These are phyloP conservation scores for Garra rufa DNA, from an alignment of 2,113 vertebrate species.

Conservation along the genomic window DNA sequence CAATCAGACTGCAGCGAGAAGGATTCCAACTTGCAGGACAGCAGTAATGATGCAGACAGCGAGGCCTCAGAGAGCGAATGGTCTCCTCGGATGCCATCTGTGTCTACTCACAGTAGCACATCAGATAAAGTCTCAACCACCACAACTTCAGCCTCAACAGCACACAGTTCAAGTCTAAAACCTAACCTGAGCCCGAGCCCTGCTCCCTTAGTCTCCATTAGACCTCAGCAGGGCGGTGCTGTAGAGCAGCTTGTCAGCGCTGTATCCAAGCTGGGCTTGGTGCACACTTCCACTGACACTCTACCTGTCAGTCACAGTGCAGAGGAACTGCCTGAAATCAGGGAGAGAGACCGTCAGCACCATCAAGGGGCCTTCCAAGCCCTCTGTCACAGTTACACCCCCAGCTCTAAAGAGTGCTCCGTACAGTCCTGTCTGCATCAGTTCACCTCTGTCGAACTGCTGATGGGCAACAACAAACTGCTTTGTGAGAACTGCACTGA, in stretches of 20 bases:
- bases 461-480: slow-evolving; percentile 98
- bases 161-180: slow-evolving; percentile 61
- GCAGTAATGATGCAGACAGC: slow-evolving; percentile 93
- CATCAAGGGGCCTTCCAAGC: slow-evolving; percentile 91
- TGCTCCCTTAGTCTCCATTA: slow-evolving; percentile 47
- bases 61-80: slow-evolving; percentile 92
- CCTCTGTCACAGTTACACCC: slow-evolving; percentile 90
- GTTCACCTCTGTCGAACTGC: slow-evolving; percentile 93
- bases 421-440: slow-evolving; percentile 97
- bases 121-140: slow-evolving; percentile 48
- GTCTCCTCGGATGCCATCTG: slow-evolving; percentile 63
- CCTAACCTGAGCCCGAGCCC: slow-evolving; percentile 51
- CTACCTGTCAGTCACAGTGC: slow-evolving; percentile 58
- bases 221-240: slow-evolving; percentile 65
- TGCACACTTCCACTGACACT: slow-evolving; percentile 67
- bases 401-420: slow-evolving; percentile 95
- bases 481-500: slow-evolving; percentile 94
- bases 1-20: slow-evolving; percentile 88
- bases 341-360: slow-evolving; percentile 54
- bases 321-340: slow-evolving; percentile 67
- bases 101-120: slow-evolving; percentile 49
- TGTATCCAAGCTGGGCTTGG: slow-evolving; percentile 82
- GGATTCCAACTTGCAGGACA: slow-evolving; percentile 83
- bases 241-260: slow-evolving; percentile 77
- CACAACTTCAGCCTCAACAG: slow-evolving; percentile 41